Evolutionary conservation across 2,888 invertebrate species (phyloP).

Genomic region (Andrena trimmerana): DNA sequence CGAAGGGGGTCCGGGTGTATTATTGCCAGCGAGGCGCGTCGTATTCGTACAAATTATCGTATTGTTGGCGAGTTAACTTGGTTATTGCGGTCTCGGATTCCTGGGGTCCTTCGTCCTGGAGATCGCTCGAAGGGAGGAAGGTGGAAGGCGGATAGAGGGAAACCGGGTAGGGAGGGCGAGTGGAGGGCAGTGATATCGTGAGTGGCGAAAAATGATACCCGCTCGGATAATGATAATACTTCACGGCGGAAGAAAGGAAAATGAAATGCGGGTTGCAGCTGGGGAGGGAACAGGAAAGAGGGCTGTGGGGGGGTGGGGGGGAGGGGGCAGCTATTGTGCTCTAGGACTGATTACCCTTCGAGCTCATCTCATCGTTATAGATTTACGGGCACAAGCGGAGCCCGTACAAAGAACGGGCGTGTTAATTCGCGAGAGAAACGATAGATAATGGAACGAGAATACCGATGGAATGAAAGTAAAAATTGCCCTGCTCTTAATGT

Average conservation of each 20-base stretch:
- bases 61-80: slow-evolving; percentile 49
- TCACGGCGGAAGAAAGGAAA: slow-evolving; percentile 66
- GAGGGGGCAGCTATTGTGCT: slow-evolving; percentile 61
- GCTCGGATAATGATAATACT: slow-evolving; percentile 64
- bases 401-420: slow-evolving; percentile 40
- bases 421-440: slow-evolving; percentile 62
- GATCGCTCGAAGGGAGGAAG: slow-evolving; percentile 8
- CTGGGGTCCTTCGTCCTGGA: slow-evolving; percentile 11
- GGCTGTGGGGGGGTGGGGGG: background rate
- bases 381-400: slow-evolving; percentile 59
- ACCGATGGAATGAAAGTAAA: slow-evolving; percentile 38
- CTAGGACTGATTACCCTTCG: slow-evolving; percentile 65
- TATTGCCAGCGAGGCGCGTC: slow-evolving; percentile 47
- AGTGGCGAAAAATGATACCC: slow-evolving; percentile 70
- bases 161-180: background rate
- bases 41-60: slow-evolving; percentile 54
- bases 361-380: slow-evolving; percentile 52
- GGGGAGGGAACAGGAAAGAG: background rate
- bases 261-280: slow-evolving; percentile 62
- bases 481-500: slow-evolving; percentile 24
- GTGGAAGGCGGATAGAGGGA: background rate
- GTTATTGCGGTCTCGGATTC: slow-evolving; percentile 57
- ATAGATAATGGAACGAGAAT: slow-evolving; percentile 55
- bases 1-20: slow-evolving; percentile 45
- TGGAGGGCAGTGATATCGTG: slow-evolving; percentile 53